These are phyloP conservation scores for Caenorhabditis doughertyi DNA, from an alignment of 2,888 invertebrate genomes.

Conservation along the genomic window DNA sequence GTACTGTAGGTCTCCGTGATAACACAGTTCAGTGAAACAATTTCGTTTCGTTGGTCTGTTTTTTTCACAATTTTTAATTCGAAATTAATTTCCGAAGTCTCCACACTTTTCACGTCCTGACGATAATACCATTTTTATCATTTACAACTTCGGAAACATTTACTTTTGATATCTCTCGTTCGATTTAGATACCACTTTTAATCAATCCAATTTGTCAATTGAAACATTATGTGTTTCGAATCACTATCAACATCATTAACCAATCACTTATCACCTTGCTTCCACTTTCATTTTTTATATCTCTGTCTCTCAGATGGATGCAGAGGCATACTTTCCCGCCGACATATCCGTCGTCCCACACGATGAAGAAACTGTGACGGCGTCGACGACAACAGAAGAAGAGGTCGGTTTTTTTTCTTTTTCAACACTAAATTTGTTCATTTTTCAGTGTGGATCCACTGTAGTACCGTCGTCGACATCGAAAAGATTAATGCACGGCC, in stretches of 20 bases:
- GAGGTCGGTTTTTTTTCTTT: constrained; percentile 32
- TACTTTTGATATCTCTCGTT: background rate
- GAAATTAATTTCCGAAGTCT: no score
- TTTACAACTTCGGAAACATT: background rate
- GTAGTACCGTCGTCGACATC: background rate
- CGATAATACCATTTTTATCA: background rate
- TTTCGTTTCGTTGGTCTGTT: no score
- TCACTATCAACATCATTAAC: constrained; percentile 37
- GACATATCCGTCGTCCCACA: constrained; percentile 58
- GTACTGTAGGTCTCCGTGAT: no score
- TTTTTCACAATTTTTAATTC: no score
- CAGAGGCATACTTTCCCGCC: constrained; percentile 55
- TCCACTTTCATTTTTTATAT: constrained; percentile 50
- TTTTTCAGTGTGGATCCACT: constrained; percentile 2
- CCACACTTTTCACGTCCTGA: no score
- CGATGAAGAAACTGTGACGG: constrained; percentile 48
- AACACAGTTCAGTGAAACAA: no score
- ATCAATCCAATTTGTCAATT: background rate
- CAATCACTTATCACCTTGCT: constrained; percentile 46
- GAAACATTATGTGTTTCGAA: constrained; percentile 26
- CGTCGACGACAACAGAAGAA: constrained; percentile 21
- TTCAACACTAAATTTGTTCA: background rate
- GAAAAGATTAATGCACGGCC: constrained; percentile 20
- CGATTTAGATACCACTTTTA: background rate
- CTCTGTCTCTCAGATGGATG: constrained; percentile 54